phyloP scores from a whole-genome alignment of 35 echinoderm and acorn worm genomes.

The Heliocidaris erythrogramma region DNA sequence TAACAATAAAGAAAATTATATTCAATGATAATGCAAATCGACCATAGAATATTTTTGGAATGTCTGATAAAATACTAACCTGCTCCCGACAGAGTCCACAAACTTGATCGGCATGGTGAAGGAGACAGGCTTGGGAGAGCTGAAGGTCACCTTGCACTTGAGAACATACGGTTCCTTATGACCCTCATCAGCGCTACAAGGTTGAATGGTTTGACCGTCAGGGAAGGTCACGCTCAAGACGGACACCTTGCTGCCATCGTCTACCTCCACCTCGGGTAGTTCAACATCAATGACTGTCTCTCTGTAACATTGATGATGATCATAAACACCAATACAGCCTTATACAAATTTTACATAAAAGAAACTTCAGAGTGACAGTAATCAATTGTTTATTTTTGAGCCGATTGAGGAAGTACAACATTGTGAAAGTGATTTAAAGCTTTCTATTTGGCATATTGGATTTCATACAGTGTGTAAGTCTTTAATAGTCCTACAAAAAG shows the following conservation, averaged over 20 bases:
- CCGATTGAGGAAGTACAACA: no score
- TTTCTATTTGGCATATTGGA: no score
- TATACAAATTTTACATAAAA: no score
- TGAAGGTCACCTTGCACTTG: constrained; percentile 88
- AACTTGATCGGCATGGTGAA: constrained; percentile 93
- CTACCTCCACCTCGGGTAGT: constrained; percentile 89
- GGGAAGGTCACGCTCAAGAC: constrained; percentile 89
- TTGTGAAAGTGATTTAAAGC: no score
- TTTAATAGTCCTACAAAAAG: no score
- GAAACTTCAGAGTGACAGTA: no score
- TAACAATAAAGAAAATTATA: no score
- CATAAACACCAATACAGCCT: no score
- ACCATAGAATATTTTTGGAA: no score
- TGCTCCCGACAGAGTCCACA: constrained; percentile 81
- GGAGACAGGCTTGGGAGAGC: constrained; percentile 89
- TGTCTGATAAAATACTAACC: constrained; percentile 47
- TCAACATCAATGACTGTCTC: constrained; percentile 93
- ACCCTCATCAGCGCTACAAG: constrained; percentile 71
- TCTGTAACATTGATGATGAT: constrained; percentile 54
- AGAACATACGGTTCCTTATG: constrained; percentile 73
- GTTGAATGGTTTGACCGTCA: constrained; percentile 88
- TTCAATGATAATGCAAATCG: no score
- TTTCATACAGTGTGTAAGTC: neutral
- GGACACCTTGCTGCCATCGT: constrained; percentile 86
- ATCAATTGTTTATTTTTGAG: no score